These are phyloP conservation scores for Centrocercus urophasianus DNA, from an alignment of 2,113 vertebrate genomes.

Conservation along the genomic window DNA sequence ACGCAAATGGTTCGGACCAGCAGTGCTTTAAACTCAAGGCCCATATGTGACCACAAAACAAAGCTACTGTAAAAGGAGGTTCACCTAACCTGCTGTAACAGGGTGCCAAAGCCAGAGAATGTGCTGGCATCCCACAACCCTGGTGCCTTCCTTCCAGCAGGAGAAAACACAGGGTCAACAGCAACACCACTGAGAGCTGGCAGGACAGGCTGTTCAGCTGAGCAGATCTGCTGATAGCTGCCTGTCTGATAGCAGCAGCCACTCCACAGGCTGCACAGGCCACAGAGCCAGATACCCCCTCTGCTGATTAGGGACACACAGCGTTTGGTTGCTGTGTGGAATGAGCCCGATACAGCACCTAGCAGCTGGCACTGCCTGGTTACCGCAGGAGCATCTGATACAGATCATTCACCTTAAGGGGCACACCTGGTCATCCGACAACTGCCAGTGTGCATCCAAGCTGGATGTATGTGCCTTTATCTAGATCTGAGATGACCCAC, in stretches of 20 bases:
- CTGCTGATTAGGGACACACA: neutral
- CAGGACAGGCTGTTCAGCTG: neutral
- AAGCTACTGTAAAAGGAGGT: neutral
- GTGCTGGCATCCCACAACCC: neutral
- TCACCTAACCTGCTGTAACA: neutral
- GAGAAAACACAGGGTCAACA: neutral
- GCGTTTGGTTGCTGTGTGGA: neutral
- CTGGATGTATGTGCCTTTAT: neutral
- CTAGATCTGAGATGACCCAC: neutral
- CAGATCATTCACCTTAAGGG: neutral
- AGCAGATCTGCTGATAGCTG: neutral
- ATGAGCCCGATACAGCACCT: neutral
- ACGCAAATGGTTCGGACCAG: neutral
- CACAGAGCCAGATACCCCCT: fast-evolving
- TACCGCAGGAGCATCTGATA: neutral
- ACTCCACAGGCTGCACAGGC: neutral
- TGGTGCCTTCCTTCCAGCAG: neutral
- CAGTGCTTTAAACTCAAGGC: neutral
- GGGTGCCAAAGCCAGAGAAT: neutral
- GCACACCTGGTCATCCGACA: neutral
- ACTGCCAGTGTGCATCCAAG: neutral
- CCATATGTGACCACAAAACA: neutral
- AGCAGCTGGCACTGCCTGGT: neutral
- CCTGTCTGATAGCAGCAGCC: neutral
- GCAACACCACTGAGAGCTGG: neutral